Conservation (phyloP, 2,888 invertebrate genomes). For the Macaria liturata region DNA sequence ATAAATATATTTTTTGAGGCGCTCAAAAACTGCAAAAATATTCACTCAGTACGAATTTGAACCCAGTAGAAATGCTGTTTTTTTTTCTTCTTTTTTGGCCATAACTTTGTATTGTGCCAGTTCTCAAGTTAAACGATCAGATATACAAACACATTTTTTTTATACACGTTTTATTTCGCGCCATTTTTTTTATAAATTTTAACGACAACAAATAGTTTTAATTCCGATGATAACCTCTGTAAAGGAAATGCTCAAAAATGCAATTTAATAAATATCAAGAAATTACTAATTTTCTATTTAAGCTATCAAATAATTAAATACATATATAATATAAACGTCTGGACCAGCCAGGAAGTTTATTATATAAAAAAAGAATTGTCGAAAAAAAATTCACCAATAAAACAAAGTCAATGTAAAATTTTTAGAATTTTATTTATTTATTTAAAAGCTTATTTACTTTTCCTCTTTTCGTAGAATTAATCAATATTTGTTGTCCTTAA, state of each 20-base stretch:
- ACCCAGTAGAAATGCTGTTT: too few relatives aligned
- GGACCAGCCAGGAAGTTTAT: neutral
- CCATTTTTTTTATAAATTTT: slow-evolving; percentile 17
- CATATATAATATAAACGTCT: neutral
- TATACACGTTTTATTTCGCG: slow-evolving; percentile 20
- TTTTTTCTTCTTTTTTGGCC: too few relatives aligned
- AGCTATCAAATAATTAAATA: too few relatives aligned
- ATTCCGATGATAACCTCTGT: neutral
- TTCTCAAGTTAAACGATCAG: too few relatives aligned
- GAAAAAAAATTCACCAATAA: slow-evolving; percentile 13
- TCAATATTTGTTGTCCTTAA: slow-evolving; percentile 33
- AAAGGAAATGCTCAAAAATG: neutral
- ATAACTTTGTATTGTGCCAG: too few relatives aligned
- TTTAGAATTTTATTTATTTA: slow-evolving; percentile 12
- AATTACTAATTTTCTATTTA: neutral
- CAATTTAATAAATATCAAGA: neutral
- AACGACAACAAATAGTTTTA: slow-evolving; percentile 29
- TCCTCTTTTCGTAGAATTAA: slow-evolving; percentile 16
- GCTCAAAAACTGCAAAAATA: neutral
- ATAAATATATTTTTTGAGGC: slow-evolving; percentile 26
- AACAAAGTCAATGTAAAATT: slow-evolving; percentile 20
- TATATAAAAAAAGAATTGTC: slow-evolving; percentile 1
- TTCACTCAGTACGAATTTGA: too few relatives aligned
- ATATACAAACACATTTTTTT: neutral
- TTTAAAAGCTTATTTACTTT: slow-evolving; percentile 9